These are phyloP conservation scores for Callospermophilus lateralis DNA, from an alignment of 2,113 vertebrate species.

Conservation along the genomic window DNA sequence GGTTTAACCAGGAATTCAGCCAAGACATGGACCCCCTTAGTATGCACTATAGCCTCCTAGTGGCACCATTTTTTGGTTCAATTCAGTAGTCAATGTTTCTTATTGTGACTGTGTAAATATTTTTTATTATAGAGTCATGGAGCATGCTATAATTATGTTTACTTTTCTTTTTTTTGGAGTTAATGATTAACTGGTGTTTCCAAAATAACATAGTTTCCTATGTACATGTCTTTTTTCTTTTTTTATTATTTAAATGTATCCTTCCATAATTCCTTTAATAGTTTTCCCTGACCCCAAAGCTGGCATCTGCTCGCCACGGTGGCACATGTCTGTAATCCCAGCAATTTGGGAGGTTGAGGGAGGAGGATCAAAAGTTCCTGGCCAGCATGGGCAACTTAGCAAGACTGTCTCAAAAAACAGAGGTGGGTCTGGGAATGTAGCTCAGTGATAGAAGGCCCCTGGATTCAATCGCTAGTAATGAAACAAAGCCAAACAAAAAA, in stretches of 20 bases:
- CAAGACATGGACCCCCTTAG: neutral
- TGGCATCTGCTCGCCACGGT: neutral
- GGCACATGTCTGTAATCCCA: neutral
- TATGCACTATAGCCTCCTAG: neutral
- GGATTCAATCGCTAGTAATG: neutral
- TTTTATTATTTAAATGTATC: slow-evolving; percentile 34
- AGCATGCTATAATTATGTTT: slow-evolving; percentile 39
- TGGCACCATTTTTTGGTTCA: neutral
- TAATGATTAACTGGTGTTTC: slow-evolving; percentile 58
- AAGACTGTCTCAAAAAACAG: neutral
- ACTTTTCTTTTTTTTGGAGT: slow-evolving; percentile 41
- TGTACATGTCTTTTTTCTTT: slow-evolving; percentile 4
- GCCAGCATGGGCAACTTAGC: neutral
- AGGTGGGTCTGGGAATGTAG: neutral
- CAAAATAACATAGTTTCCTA: neutral
- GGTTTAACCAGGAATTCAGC: slow-evolving; percentile 9
- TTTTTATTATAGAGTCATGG: slow-evolving; percentile 25
- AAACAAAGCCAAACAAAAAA: neutral
- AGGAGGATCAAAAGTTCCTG: neutral
- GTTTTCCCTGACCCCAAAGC: neutral
- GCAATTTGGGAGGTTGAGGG: neutral
- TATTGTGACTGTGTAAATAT: slow-evolving; percentile 43
- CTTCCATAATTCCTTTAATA: slow-evolving; percentile 21
- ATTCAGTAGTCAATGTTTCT: slow-evolving; percentile 9
- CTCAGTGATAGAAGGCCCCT: neutral